Evolutionary conservation across 2,888 invertebrate species (phyloP), one percentile per base, ranked within the genome.

Genomic region (Caenorhabditis sp.): DNA sequence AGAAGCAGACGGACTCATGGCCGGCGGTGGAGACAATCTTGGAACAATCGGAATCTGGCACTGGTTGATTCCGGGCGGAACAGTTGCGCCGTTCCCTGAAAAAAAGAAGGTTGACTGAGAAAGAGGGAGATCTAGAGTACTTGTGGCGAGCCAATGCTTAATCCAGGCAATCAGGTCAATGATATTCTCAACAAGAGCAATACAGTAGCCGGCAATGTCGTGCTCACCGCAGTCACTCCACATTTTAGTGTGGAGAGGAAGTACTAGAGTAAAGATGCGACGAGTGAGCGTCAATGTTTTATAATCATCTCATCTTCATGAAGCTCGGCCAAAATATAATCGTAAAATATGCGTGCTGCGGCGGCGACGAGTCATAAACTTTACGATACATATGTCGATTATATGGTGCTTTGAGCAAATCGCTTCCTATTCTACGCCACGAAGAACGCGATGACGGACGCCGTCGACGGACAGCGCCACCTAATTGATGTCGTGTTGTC

Each of bases 341-440:
- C 30, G 24, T 52, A 52, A 52, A 48, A 52, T 15, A 15, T 45
- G 53, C 45, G 43, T 39, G 27, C 22, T 17, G 37, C 50, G 62
- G 13, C 24, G 11, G 17, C 26, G 30, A 20, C 27, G 27, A 41
- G 58, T 46, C 55, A 41, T 56, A 68, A 68, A 52, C 22, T 68
- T 68, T 68, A 68, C 59, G 68, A 68, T 68, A 52, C 68, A 68
- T 68, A 58, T 48, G 56, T 58, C 68, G 58, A 68, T 59, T 68
- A 52, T 43, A 35, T 48, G 11, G 26, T 45, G 55, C 13, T 45
- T 32, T 26, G 50, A 62, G 50, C 39, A 48, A 56, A 48, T 41
- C 48, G 52, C 8, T 30, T 43, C 15, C 20, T 39, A 26, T 37
- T 24, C 2, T n/a, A 6, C 11, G 41, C 17, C 17, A 37, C 6